Percentiles rank a stretch among this genome's conserved stretches.
These are phyloP conservation scores for Heterocephalus glaber DNA, from an alignment of 2,113 vertebrate species.

Conservation along the genomic window DNA sequence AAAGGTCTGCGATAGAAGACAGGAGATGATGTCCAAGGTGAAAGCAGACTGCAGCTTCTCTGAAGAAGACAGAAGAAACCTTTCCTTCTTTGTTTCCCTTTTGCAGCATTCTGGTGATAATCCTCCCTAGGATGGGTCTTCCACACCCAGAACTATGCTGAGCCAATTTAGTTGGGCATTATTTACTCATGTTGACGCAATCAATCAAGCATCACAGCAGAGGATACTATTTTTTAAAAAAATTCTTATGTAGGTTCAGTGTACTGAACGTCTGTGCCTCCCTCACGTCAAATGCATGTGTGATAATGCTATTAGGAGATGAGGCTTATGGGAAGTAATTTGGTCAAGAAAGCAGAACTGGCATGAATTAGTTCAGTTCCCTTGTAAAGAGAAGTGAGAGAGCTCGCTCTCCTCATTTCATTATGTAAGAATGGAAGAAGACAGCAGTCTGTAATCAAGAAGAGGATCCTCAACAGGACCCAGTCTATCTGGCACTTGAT, in stretches of 20 bases:
- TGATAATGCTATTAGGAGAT: background rate
- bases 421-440: background rate
- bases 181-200: background rate
- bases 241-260: background rate
- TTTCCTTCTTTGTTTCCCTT: background rate
- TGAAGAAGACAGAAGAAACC: background rate
- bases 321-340: background rate
- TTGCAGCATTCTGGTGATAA: background rate
- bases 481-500: background rate
- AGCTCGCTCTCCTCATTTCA: background rate
- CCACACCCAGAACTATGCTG: background rate
- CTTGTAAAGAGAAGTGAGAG: background rate
- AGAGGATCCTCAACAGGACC: background rate
- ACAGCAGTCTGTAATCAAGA: background rate
- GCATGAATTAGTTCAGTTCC: background rate
- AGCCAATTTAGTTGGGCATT: background rate
- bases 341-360: background rate
- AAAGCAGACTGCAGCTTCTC: background rate
- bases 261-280: background rate
- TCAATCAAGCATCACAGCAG: background rate
- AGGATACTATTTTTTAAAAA: too few species aligned
- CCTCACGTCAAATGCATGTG: background rate
- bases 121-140: background rate
- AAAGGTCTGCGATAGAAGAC: background rate
- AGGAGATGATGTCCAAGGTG: background rate